Evolutionary conservation across 1,140 invertebrate genomes (phyloP), one percentile per base, ranked within the genome.

Genomic region (Carcinoscorpius rotundicauda): DNA sequence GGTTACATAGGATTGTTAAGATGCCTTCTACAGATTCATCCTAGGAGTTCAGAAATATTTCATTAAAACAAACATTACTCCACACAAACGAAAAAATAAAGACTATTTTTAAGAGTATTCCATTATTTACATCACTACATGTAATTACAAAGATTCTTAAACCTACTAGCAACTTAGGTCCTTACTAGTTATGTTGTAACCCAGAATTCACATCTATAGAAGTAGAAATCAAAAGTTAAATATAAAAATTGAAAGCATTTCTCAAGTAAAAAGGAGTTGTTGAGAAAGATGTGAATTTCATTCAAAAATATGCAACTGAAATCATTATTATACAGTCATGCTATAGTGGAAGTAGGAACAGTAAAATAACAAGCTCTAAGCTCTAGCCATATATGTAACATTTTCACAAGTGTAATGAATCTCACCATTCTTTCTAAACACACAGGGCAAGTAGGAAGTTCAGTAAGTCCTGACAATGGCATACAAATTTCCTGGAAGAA

Each of bases 1-100:
- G 97, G 80, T 98, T 98, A 75, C 97, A 99, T 52, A 99, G 81
- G 73, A 99, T 97, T 4, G 95, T 98, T 63, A 99, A 80, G 69
- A 99, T 88, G 4, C 95, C 94, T 78, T 98, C 95, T 1, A 98
- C 91, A 68, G 90, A 93, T 78, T 98, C 95, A 78, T 99, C 95
- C 94, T 97, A 29, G 29, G 29, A 29, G 29, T 29, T 29, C 29
- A 29, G 29, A 29, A 29, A 29, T 29, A 29, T 29, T 29, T 29
- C 29, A 29, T 29, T 29, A 29, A 29, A 29, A 29, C 29, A 29
- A 29, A 29, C 29, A 29, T 29, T 29, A 29, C 29, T 1, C 29
- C 29, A 29, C 29, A 29, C 29, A 29, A 29, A 29, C 29, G 0
- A 29, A 29, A 29, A 29, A 72, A 10, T 10, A 65, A 57, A 59